Conservation (phyloP, 2,888 invertebrate genomes). For the Baccha elongata region DNA sequence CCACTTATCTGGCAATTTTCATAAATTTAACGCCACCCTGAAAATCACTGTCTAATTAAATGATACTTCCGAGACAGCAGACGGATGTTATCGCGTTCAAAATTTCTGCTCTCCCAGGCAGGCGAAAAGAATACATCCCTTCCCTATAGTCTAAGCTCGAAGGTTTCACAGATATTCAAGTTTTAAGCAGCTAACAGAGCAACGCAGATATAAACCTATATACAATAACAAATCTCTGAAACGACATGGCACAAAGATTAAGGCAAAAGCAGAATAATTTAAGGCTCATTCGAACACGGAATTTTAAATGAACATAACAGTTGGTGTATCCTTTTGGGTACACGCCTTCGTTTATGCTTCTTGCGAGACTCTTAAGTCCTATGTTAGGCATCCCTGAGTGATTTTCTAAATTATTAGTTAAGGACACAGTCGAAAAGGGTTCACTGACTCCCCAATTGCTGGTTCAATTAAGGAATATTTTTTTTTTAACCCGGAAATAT, state of each 20-base stretch:
- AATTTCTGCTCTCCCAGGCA: constrained; percentile 32
- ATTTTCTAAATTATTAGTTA: constrained; percentile 54
- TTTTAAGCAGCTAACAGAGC: constrained; percentile 1
- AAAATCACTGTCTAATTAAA: constrained; percentile 73
- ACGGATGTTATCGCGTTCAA: constrained; percentile 54
- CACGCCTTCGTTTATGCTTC: neutral
- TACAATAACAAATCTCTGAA: constrained; percentile 7
- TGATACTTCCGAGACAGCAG: constrained; percentile 63
- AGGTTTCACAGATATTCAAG: neutral
- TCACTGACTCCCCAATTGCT: constrained; percentile 26
- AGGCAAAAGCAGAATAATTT: constrained; percentile 69
- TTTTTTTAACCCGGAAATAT: constrained; percentile 45
- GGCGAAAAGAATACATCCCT: constrained; percentile 14
- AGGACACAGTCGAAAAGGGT: constrained; percentile 51
- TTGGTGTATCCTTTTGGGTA: constrained; percentile 49
- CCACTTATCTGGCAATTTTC: constrained; percentile 73
- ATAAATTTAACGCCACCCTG: constrained; percentile 61
- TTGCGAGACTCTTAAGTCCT: neutral
- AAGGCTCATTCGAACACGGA: constrained; percentile 69
- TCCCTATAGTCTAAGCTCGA: neutral
- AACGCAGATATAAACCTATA: constrained; percentile 11
- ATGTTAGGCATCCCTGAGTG: constrained; percentile 12
- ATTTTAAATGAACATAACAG: constrained; percentile 71
- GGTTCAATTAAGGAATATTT: constrained; percentile 42
- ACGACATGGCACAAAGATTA: constrained; percentile 56